phyloP scores from a whole-genome alignment of 2,797 vertebrate genomes.

The Peromyscus melanophrys region DNA sequence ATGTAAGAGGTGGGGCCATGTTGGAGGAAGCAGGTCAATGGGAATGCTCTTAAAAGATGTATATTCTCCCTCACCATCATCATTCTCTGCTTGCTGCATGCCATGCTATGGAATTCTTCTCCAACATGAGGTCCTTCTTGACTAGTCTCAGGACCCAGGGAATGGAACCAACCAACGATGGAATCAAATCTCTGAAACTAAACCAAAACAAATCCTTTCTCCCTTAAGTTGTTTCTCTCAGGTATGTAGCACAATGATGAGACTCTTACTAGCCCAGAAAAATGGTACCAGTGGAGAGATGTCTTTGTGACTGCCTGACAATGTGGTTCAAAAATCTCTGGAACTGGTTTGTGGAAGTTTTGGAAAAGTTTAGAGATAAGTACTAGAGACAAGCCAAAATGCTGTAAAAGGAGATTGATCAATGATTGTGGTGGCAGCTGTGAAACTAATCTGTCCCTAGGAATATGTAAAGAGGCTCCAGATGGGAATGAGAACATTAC shows the following conservation, averaged over 20 bases:
- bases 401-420: not conserved
- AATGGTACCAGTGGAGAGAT: not conserved
- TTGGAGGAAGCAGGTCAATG: not conserved
- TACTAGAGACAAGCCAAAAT: not conserved
- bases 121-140: not conserved
- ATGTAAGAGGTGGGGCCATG: not conserved
- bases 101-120: not conserved
- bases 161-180: not conserved
- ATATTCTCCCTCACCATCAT: not conserved
- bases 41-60: not conserved
- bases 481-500: not conserved
- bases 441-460: not conserved
- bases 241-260: not conserved
- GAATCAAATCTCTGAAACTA: not conserved
- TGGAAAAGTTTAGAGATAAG: not conserved
- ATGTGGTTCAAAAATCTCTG: not conserved
- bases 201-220: not conserved
- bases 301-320: not conserved
- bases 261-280: not conserved
- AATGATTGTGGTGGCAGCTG: not conserved
- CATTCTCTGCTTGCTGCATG: not conserved
- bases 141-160: not conserved
- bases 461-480: not conserved
- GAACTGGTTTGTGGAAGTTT: not conserved
- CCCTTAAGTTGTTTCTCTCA: not conserved